Conservation (phyloP, 2,113 vertebrate genomes). For the Callospermophilus lateralis region DNA sequence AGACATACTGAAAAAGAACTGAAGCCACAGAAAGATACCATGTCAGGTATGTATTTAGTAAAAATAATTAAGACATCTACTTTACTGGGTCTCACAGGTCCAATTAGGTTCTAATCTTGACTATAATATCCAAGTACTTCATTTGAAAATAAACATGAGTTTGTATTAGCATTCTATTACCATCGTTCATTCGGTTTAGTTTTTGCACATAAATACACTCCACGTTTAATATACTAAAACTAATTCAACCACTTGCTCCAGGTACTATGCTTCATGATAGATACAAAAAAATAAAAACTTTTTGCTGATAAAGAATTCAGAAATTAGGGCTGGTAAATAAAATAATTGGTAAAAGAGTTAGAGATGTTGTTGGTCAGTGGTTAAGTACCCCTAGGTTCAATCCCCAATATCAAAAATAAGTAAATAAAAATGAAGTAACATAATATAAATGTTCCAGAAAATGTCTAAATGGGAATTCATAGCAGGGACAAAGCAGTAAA, state of each 20-base stretch:
- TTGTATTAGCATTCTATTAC: background rate
- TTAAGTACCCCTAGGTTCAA: background rate
- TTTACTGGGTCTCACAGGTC: background rate
- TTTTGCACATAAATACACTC: background rate
- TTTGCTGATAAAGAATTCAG: background rate
- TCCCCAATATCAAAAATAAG: background rate
- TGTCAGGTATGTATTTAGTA: constrained; percentile 79
- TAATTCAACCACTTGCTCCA: background rate
- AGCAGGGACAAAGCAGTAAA: background rate
- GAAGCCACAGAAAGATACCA: constrained; percentile 71
- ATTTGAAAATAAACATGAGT: background rate
- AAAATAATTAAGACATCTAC: background rate
- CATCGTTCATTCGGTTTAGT: background rate
- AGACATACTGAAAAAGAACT: constrained; percentile 81
- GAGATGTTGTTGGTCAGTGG: background rate
- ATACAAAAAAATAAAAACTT: background rate
- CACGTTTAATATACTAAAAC: background rate
- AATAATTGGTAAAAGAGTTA: background rate
- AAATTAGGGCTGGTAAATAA: background rate
- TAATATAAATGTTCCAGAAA: background rate
- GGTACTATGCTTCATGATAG: background rate
- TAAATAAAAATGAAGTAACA: background rate
- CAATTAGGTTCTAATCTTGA: background rate
- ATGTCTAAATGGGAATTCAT: background rate
- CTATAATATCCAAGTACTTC: background rate